A percentile compares a stretch with the other conserved stretches of the same genome.
Evolutionary conservation across 2,888 invertebrate genomes (phyloP).

Genomic region (Diarsia mendica): DNA sequence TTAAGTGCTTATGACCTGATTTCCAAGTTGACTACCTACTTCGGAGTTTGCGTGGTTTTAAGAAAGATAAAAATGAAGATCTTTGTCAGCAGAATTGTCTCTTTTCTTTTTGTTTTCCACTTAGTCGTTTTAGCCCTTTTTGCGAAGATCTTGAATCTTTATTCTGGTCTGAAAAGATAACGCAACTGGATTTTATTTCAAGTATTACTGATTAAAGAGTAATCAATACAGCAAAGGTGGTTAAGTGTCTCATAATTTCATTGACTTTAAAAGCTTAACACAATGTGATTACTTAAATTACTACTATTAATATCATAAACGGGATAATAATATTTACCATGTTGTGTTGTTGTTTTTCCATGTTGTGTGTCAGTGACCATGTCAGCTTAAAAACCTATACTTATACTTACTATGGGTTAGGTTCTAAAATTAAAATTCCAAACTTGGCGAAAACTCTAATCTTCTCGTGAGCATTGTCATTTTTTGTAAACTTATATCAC

Average conservation of each 20-base stretch:
- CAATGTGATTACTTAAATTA: not conserved
- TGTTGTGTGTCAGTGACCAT: no score
- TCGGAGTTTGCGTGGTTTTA: conserved; percentile 22
- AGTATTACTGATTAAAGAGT: no score
- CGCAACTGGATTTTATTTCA: not conserved
- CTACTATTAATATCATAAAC: no score
- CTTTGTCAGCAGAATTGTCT: conserved; percentile 19
- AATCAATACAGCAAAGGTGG: not conserved
- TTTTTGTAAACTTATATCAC: not conserved
- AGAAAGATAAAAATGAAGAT: conserved; percentile 37
- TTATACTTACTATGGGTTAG: no score
- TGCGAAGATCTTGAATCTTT: not conserved
- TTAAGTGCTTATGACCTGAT: conserved; percentile 56
- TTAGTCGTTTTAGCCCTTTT: conserved; percentile 8
- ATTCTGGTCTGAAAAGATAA: not conserved
- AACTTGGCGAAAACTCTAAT: not conserved
- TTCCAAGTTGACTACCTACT: conserved; percentile 42
- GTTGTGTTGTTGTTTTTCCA: no score
- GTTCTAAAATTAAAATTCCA: not conserved
- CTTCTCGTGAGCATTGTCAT: not conserved
- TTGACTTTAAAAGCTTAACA: not conserved
- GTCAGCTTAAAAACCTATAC: no score
- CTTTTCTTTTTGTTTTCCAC: conserved; percentile 28
- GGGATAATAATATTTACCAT: no score
- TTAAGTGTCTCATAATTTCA: not conserved